A percentile compares a stretch with the other conserved stretches of the same genome.
phyloP scores from a whole-genome alignment of 1,140 invertebrate species.

The Cotesia chilonis region DNA sequence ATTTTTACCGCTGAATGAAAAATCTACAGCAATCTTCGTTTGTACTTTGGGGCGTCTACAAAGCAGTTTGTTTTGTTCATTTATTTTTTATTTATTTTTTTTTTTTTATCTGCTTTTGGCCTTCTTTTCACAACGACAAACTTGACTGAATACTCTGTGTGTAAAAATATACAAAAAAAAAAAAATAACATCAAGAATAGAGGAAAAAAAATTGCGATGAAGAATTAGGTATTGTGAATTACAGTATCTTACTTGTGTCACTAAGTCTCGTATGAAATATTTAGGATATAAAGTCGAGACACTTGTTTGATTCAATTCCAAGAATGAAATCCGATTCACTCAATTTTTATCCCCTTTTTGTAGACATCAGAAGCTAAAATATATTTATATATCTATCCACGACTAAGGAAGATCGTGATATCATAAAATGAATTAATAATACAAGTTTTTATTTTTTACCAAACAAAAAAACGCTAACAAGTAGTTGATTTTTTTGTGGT shows the following conservation, averaged over 20 bases:
- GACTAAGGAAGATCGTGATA: conserved; percentile 2
- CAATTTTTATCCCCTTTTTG: conserved; percentile 51
- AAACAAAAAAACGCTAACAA: too few species aligned
- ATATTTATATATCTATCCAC: conserved; percentile 24
- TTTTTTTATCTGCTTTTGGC: neutral
- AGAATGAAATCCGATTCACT: conserved; percentile 49
- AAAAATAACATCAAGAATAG: conserved; percentile 15
- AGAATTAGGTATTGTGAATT: conserved; percentile 12
- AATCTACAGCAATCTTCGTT: conserved; percentile 30
- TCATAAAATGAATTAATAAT: neutral
- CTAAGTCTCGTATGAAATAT: conserved; percentile 39
- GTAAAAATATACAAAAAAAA: neutral
- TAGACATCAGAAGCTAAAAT: neutral
- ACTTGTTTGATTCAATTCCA: conserved; percentile 61
- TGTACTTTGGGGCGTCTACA: conserved; percentile 31
- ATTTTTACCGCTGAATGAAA: conserved; percentile 22
- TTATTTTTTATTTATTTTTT: conserved; percentile 34
- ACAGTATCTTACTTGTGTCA: neutral
- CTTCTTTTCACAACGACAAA: conserved; percentile 10
- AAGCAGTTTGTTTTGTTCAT: conserved; percentile 28
- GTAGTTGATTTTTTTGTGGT: too few species aligned
- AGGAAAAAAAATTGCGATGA: conserved; percentile 43
- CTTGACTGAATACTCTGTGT: neutral
- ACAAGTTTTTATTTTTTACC: too few species aligned
- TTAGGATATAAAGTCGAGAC: conserved; percentile 49